Evolutionary conservation across 2,888 invertebrate genomes (phyloP).

Genomic region (Iphiclides podalirius): DNA sequence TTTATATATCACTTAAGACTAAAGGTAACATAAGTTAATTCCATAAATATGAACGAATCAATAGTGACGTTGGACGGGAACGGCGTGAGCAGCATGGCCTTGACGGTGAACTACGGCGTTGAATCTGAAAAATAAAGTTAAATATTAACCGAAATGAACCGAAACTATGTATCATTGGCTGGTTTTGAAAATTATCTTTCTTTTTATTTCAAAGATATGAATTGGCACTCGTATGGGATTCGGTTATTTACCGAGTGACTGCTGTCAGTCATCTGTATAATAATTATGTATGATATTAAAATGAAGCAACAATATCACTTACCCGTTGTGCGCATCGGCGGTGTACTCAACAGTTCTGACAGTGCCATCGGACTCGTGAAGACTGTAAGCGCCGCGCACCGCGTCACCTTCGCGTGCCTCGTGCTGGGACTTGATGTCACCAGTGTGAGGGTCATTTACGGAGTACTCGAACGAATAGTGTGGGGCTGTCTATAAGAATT

Average conservation of each 20-base stretch:
- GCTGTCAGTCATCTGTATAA: too few species aligned
- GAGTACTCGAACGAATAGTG: constrained; percentile 45
- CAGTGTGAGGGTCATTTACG: constrained; percentile 66
- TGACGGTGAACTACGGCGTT: constrained; percentile 43
- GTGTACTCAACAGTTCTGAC: constrained; percentile 75
- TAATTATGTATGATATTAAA: too few species aligned
- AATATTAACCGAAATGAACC: too few species aligned
- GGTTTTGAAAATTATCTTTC: too few species aligned
- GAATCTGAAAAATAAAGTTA: constrained; percentile 37
- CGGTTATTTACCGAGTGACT: too few species aligned
- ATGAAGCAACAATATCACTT: too few species aligned
- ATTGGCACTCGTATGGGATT: too few species aligned
- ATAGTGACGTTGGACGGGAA: constrained; percentile 35
- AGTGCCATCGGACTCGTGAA: constrained; percentile 73
- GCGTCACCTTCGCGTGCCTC: constrained; percentile 68
- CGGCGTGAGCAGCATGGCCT: constrained; percentile 44
- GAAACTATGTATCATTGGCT: too few species aligned
- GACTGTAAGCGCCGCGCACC: constrained; percentile 67
- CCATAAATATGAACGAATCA: constrained; percentile 1
- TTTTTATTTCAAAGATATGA: too few species aligned
- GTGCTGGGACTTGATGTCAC: constrained; percentile 70
- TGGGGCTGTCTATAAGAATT: constrained; percentile 38
- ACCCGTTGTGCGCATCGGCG: constrained; percentile 72
- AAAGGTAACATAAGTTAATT: neutral
- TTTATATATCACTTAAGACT: neutral